These are phyloP conservation scores for Scolopax bukidnonensis DNA, from an alignment of 2,797 vertebrate genomes.

Conservation along the genomic window DNA sequence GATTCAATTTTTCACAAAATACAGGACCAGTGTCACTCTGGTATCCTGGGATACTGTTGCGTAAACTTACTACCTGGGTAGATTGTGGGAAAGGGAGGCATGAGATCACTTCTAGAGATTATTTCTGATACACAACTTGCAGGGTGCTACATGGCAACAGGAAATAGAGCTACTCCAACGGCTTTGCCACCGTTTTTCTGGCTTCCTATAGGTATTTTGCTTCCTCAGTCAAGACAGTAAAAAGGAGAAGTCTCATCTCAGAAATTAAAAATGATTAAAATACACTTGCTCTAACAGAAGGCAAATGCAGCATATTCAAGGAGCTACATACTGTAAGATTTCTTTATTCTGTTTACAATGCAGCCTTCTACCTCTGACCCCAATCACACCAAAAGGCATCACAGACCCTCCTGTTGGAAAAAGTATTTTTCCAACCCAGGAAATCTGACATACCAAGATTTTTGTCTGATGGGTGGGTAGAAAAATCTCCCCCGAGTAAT, in stretches of 20 bases:
- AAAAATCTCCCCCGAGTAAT: neutral
- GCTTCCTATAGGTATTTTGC: neutral
- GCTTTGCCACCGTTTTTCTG: neutral
- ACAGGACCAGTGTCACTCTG: rapidly evolving
- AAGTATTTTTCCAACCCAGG: neutral
- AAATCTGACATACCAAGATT: neutral
- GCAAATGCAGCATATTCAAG: neutral
- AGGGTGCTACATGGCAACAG: neutral
- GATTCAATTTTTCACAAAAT: neutral
- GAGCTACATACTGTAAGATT: neutral
- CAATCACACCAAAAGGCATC: neutral
- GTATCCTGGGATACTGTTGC: neutral
- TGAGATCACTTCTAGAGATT: neutral
- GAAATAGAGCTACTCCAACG: neutral
- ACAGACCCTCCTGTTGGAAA: neutral
- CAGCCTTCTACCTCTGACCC: neutral
- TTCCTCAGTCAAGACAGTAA: neutral
- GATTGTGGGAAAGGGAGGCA: neutral
- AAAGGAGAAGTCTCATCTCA: neutral
- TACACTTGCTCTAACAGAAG: neutral
- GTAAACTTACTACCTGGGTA: neutral
- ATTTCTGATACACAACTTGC: neutral
- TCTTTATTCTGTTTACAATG: neutral
- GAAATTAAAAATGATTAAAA: neutral
- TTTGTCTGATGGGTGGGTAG: neutral